Evolutionary conservation across 2,797 vertebrate species (phyloP).

Genomic region (Aulostomus chinensis): DNA sequence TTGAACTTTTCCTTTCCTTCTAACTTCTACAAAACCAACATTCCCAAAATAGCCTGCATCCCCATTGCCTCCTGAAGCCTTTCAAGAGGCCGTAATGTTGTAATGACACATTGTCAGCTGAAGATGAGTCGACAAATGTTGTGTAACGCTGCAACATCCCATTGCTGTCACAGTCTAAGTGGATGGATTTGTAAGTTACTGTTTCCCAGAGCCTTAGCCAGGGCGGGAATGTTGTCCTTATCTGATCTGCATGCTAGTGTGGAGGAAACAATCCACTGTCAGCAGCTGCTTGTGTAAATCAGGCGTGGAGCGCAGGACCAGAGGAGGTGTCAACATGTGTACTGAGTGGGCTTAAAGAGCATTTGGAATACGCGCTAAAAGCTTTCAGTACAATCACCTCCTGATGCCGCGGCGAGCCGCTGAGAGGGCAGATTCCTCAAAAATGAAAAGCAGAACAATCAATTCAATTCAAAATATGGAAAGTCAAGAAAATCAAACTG

Average conservation of each 20-base stretch:
- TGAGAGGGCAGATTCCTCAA: no score
- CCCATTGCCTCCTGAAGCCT: no score
- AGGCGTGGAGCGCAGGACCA: constrained; percentile 22
- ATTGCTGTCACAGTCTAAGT: constrained; percentile 37
- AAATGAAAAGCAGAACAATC: no score
- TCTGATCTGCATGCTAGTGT: constrained; percentile 62
- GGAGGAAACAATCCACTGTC: constrained; percentile 49
- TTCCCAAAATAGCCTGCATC: background rate
- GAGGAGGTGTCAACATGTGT: constrained; percentile 50
- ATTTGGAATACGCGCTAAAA: no score
- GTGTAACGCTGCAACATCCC: no score
- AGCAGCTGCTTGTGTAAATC: constrained; percentile 57
- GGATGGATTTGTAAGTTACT: constrained; percentile 40
- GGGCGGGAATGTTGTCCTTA: constrained; percentile 59
- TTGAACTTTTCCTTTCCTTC: no score
- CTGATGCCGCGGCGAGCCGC: no score
- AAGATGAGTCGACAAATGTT: constrained; percentile 1
- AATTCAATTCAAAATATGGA: no score
- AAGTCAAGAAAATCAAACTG: no score
- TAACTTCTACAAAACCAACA: no score
- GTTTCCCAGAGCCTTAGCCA: constrained; percentile 49
- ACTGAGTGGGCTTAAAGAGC: constrained; percentile 17
- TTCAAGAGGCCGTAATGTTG: no score
- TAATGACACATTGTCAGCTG: background rate
- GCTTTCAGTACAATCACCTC: no score